These are phyloP conservation scores for Phaonia tiefii DNA, from an alignment of 2,888 invertebrate species.

Conservation along the genomic window DNA sequence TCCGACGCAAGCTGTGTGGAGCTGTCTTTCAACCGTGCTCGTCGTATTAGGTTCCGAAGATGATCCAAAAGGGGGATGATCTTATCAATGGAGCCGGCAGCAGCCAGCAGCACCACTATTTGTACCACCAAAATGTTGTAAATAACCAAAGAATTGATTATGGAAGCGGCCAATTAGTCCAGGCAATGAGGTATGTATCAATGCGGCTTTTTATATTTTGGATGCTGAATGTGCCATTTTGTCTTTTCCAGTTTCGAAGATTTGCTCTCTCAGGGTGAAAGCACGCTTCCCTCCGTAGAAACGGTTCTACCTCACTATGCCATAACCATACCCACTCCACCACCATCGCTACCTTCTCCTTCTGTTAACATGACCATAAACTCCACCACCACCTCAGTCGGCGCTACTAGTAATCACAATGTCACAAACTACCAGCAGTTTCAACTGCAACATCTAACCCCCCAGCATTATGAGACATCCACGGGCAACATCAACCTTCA, in stretches of 20 bases:
- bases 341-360: constrained; percentile 65
- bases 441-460: constrained; percentile 41
- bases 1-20: too few species aligned
- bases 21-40: constrained; percentile 53
- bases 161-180: constrained; percentile 35
- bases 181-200: constrained; percentile 55
- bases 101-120: constrained; percentile 40
- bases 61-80: constrained; percentile 68
- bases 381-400: background rate
- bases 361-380: constrained; percentile 51
- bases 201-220: background rate
- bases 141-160: background rate
- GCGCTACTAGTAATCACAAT: background rate
- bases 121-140: background rate
- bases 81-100: constrained; percentile 53
- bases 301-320: constrained; percentile 61
- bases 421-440: constrained; percentile 52
- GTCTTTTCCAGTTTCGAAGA: constrained; percentile 61
- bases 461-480: constrained; percentile 60
- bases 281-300: constrained; percentile 60
- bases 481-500: constrained; percentile 28
- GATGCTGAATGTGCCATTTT: constrained; percentile 22
- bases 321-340: constrained; percentile 56
- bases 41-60: constrained; percentile 64
- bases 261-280: constrained; percentile 50